Conservation (phyloP, 1,140 invertebrate genomes). For the Bombus confusus region DNA sequence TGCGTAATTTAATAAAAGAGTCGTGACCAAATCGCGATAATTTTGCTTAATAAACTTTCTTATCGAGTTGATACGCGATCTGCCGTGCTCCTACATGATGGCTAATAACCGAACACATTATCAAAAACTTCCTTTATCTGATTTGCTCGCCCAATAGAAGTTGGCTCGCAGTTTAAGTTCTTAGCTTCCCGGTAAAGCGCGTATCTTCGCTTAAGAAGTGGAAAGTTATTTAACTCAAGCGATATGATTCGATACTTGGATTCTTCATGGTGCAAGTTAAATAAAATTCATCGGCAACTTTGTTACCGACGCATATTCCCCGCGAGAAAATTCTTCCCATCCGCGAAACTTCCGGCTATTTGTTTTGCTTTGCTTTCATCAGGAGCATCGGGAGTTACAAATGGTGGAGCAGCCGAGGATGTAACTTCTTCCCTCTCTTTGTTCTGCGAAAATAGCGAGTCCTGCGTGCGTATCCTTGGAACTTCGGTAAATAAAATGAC, state of each 20-base stretch:
- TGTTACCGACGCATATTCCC: slow-evolving; percentile 62
- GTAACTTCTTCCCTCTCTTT: slow-evolving; percentile 45
- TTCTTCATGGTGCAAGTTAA: slow-evolving; percentile 63
- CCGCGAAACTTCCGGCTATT: slow-evolving; percentile 58
- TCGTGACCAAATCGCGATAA: background rate
- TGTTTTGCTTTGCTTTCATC: slow-evolving; percentile 69
- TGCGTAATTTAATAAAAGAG: too few species aligned
- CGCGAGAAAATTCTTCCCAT: slow-evolving; percentile 51
- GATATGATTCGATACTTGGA: slow-evolving; percentile 72
- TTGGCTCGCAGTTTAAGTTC: slow-evolving; percentile 1
- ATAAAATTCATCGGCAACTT: slow-evolving; percentile 67
- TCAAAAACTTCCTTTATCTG: slow-evolving; percentile 46
- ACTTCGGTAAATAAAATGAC: slow-evolving; percentile 34
- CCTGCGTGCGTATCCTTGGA: background rate
- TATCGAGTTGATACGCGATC: background rate
- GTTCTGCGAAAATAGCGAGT: background rate
- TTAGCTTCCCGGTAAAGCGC: slow-evolving; percentile 21
- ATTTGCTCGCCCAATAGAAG: background rate
- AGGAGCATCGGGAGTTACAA: slow-evolving; percentile 37
- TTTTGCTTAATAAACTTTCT: too few species aligned
- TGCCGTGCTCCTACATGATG: background rate
- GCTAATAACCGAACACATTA: slow-evolving; percentile 31
- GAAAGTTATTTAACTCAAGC: slow-evolving; percentile 73
- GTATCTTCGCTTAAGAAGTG: slow-evolving; percentile 47
- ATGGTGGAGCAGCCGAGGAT: slow-evolving; percentile 40